phyloP scores from a whole-genome alignment of 92 coral and sea anemone species.

The Blastomussa wellsi region DNA sequence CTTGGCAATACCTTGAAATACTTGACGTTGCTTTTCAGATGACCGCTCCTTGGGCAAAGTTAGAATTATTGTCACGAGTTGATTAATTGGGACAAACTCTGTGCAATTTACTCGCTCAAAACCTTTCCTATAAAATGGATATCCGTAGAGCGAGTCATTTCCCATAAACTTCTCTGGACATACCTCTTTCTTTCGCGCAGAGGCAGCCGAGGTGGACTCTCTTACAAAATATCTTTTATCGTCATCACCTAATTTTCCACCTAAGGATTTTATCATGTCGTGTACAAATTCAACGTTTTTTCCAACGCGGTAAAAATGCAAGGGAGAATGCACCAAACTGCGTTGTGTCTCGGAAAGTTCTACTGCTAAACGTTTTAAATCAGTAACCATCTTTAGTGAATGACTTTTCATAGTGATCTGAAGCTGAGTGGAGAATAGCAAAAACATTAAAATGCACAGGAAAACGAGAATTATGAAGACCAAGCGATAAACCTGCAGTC shows the following conservation, averaged over 20 bases:
- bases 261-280: conserved; percentile 41
- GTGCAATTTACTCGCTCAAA: conserved; percentile 78
- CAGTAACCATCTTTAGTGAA: conserved; percentile 32
- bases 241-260: conserved; percentile 26
- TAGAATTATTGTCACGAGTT: conserved; percentile 71
- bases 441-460: conserved; percentile 39
- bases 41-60: conserved; percentile 45
- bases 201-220: background rate
- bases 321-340: conserved; percentile 32
- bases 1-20: conserved; percentile 15
- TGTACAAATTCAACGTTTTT: conserved; percentile 52
- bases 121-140: conserved; percentile 90
- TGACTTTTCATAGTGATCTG: background rate
- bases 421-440: conserved; percentile 64
- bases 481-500: conserved; percentile 47
- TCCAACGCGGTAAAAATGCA: conserved; percentile 63
- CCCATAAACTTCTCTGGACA: conserved; percentile 94
- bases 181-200: conserved; percentile 55
- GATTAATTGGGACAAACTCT: conserved; percentile 62
- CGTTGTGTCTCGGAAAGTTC: conserved; percentile 71
- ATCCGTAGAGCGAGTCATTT: conserved; percentile 71
- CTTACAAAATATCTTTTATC: background rate
- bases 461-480: conserved; percentile 49
- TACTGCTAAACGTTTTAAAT: conserved; percentile 52
- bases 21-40: conserved; percentile 30